Evolutionary conservation across 1,140 invertebrate genomes (phyloP), one percentile per base, ranked within the genome.

Genomic region (Pteromalus puparum): DNA sequence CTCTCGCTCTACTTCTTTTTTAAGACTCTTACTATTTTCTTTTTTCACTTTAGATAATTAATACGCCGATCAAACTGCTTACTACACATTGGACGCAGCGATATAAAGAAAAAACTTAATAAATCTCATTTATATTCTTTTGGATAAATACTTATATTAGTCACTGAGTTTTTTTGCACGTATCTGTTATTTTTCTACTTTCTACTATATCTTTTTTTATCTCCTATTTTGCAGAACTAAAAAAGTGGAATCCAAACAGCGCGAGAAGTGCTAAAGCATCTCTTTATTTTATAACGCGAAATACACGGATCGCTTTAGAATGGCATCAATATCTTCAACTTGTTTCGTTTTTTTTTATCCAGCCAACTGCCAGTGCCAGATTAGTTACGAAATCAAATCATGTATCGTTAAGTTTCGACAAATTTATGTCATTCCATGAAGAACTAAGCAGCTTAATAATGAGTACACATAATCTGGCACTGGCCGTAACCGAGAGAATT

Each of bases 301-400:
- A 88, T 75, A 30, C 85, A 68, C 85, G 70, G 85, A 87, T 87
- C 79, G 87, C 88, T 90, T 89, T 85, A 86, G 87, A 90, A 90
- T 89, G 88, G 87, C 86, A 88, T 84, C 87, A 77, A 89, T 86
- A 76, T 68, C 30, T 42, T 80, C 68, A 21, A 28, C 28, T 28
- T 70, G 7, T 70, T 70, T 6, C 65, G 65, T 30, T 70, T 38
- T 0, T 0, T 72, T 72, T 28, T 34, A 86, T 88, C 84, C 88
- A 86, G 85, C 70, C 84, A 83, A 38, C 72, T 70, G 78, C 80
- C 87, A 89, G 86, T 85, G 83, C 80, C 84, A 81, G 85, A 86
- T 87, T 87, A 82, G 74, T 75, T 48, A 61, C n/a, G 34, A 67
- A 30, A 53, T 83, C n/a, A 28, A 70, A 70, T 42, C 9, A 10